These are phyloP conservation scores for Silurus glanis DNA, from an alignment of 2,113 vertebrate genomes.

Conservation along the genomic window DNA sequence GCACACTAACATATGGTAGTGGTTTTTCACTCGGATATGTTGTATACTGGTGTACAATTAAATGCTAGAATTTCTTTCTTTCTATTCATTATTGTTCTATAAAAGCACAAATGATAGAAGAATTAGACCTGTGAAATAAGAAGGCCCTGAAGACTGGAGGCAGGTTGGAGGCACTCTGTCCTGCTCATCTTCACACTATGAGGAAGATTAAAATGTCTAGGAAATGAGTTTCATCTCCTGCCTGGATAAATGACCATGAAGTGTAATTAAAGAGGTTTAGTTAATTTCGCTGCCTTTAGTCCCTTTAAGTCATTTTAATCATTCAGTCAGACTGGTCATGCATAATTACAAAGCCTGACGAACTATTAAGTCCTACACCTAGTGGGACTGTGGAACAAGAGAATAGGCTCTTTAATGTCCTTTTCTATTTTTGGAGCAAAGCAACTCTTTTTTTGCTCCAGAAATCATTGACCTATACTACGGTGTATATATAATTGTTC, in stretches of 20 bases:
- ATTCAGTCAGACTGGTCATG: constrained; percentile 62
- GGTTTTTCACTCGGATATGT: not conserved
- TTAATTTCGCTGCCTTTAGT: constrained; percentile 73
- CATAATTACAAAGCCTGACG: constrained; percentile 63
- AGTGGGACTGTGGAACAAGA: not conserved
- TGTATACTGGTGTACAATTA: not conserved
- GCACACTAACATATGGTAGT: not conserved
- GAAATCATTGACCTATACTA: not conserved
- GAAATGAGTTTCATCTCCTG: constrained; percentile 74
- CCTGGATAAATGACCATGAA: constrained; percentile 73
- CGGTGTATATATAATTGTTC: not conserved
- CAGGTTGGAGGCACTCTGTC: constrained; percentile 21
- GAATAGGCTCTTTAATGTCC: not conserved
- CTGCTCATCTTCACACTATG: constrained; percentile 52
- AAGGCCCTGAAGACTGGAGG: not conserved
- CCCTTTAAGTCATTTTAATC: constrained; percentile 71
- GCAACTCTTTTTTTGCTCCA: not conserved
- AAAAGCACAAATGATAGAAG: not conserved
- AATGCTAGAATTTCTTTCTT: not conserved
- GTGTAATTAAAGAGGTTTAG: constrained; percentile 77
- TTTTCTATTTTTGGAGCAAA: not conserved
- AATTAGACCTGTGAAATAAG: constrained; percentile 3
- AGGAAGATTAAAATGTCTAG: constrained; percentile 74
- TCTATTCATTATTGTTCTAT: not conserved
- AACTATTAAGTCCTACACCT: constrained; percentile 46